Percentiles rank a stretch among this genome's conserved stretches.
Evolutionary conservation across 1,140 invertebrate genomes (phyloP).

Genomic region (Meloidogyne hapla): DNA sequence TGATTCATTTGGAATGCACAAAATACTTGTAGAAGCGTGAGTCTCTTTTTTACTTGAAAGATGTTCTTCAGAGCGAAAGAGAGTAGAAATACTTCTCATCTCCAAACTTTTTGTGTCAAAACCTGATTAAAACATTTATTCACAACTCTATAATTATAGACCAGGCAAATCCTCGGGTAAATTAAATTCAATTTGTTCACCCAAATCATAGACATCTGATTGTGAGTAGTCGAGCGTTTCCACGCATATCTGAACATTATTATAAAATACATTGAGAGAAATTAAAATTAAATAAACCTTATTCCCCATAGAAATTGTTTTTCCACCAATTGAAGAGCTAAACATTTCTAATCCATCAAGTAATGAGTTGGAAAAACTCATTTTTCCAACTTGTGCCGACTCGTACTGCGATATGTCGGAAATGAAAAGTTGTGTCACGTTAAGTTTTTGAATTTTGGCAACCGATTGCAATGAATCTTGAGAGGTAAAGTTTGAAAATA

Average conservation of each 20-base stretch:
- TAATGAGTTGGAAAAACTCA: conserved; percentile 16
- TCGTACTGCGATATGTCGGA: not conserved
- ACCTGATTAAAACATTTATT: not conserved
- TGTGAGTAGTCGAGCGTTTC: not conserved
- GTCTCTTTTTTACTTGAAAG: not conserved
- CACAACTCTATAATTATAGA: not conserved
- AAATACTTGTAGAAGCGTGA: no score
- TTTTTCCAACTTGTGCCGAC: conserved; percentile 1
- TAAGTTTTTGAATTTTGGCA: not conserved
- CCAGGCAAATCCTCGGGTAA: conserved; percentile 27
- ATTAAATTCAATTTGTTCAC: conserved; percentile 14
- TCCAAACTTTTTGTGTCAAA: not conserved
- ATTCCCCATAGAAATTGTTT: not conserved
- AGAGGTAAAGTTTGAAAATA: no score
- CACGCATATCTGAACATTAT: not conserved
- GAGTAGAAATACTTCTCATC: not conserved
- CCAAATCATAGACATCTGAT: not conserved
- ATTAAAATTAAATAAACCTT: not conserved
- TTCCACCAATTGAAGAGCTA: not conserved
- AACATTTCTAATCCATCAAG: not conserved
- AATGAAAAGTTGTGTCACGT: not conserved
- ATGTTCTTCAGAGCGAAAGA: not conserved
- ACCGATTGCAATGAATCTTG: not conserved
- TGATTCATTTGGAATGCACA: not conserved
- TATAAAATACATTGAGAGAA: not conserved